These are phyloP conservation scores for Microctenopoma steveboyesi DNA, from an alignment of 2,797 vertebrate genomes.

Conservation along the genomic window DNA sequence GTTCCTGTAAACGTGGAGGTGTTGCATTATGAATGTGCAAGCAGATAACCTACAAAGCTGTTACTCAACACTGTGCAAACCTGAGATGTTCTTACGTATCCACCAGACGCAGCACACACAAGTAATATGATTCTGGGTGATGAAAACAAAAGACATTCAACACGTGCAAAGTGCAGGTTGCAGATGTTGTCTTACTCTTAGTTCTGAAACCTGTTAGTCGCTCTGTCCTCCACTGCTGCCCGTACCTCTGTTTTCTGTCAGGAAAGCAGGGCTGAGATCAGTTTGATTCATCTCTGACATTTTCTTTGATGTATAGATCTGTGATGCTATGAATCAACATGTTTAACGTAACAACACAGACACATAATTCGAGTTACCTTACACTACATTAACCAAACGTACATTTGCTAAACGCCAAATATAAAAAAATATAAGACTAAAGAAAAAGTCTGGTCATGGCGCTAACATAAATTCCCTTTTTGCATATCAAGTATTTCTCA, in stretches of 20 bases:
- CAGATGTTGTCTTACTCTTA: conserved; percentile 66
- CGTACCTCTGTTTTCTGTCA: conserved; percentile 74
- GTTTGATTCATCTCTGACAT: not conserved
- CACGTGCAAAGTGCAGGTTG: not conserved
- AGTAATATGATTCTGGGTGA: conserved; percentile 36
- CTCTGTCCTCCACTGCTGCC: conserved; percentile 67
- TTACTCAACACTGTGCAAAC: conserved; percentile 53
- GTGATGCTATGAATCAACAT: not conserved
- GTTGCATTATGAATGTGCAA: conserved; percentile 77
- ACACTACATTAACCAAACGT: not conserved
- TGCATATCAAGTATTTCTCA: conserved; percentile 17
- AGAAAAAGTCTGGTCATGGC: not conserved
- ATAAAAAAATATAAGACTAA: not conserved
- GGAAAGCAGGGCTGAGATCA: conserved; percentile 8
- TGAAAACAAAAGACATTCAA: conserved; percentile 18
- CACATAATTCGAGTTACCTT: not conserved
- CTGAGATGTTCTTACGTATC: conserved; percentile 51
- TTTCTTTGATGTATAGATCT: not conserved
- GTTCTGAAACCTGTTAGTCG: conserved; percentile 78
- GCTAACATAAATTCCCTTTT: not conserved
- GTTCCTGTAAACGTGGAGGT: conserved; percentile 65
- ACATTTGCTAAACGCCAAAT: not conserved
- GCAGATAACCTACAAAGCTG: conserved; percentile 40
- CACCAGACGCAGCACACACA: conserved; percentile 14
- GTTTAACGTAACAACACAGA: not conserved